phyloP scores from a whole-genome alignment of 2,113 vertebrate species.

The Scolopax mira region DNA sequence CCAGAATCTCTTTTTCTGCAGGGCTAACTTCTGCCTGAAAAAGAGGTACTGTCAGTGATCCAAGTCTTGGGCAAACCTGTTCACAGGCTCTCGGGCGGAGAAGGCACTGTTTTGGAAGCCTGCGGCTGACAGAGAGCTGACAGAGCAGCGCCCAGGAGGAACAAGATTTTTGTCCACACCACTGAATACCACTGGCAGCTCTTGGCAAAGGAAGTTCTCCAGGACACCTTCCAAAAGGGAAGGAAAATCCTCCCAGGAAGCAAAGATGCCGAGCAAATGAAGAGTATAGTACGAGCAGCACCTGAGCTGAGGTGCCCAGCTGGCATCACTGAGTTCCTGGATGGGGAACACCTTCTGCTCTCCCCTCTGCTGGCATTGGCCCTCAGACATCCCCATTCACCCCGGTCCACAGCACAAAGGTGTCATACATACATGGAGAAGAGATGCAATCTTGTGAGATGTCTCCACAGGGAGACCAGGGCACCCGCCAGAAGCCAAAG shows the following conservation, averaged over 20 bases:
- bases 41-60: background rate
- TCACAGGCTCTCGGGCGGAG: background rate
- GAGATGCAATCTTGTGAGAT: no score
- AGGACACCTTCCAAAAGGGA: no score
- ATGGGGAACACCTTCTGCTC: background rate
- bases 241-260: no score
- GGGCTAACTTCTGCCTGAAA: background rate
- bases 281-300: no score
- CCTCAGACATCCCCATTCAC: background rate
- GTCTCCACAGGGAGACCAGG: background rate
- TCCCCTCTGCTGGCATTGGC: background rate
- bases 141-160: no score
- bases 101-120: background rate
- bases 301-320: no score
- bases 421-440: background rate
- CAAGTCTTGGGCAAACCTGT: background rate
- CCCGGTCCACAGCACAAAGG: no score
- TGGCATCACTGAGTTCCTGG: background rate
- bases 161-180: no score
- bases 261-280: no score
- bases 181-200: no score
- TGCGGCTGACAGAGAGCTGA: background rate
- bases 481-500: background rate
- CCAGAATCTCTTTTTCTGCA: background rate
- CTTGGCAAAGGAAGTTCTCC: no score